phyloP scores from a whole-genome alignment of 1,140 invertebrate species.

The Brevipalpus yothersi region DNA sequence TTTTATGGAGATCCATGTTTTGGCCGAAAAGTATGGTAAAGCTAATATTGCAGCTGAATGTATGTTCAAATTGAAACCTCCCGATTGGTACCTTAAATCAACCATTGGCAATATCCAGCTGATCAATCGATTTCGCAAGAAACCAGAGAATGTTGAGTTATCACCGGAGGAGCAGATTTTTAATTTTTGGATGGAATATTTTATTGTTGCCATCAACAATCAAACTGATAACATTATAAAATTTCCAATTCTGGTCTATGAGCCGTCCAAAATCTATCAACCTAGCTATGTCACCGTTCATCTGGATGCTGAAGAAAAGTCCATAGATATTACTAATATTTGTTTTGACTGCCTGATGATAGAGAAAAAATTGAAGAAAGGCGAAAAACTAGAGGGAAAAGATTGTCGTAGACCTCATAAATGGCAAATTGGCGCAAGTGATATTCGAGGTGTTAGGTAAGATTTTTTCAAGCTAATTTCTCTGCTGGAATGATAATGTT shows the following conservation, averaged over 20 bases:
- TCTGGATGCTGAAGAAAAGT: conserved; percentile 69
- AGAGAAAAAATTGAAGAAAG: conserved; percentile 21
- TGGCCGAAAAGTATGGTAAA: conserved; percentile 89
- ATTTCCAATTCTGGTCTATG: conserved; percentile 72
- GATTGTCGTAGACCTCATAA: conserved; percentile 33
- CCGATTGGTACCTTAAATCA: conserved; percentile 91
- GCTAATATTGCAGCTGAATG: conserved; percentile 91
- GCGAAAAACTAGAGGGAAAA: background rate
- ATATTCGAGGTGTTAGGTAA: conserved; percentile 68
- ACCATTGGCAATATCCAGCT: conserved; percentile 92
- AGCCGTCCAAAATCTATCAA: conserved; percentile 75
- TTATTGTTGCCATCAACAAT: conserved; percentile 66
- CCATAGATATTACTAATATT: conserved; percentile 58
- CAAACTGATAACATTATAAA: conserved; percentile 50
- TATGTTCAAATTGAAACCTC: conserved; percentile 97
- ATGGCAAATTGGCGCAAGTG: conserved; percentile 71
- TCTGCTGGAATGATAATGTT: background rate
- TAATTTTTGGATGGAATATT: conserved; percentile 96
- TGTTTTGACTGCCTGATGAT: conserved; percentile 39
- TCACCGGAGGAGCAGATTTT: conserved; percentile 65
- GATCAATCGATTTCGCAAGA: conserved; percentile 74
- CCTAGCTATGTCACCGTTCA: conserved; percentile 87
- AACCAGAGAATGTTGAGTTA: conserved; percentile 24
- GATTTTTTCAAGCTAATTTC: conserved; percentile 2
- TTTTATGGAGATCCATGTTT: conserved; percentile 94